These are phyloP conservation scores for Eucera pruinosa DNA, from an alignment of 2,888 invertebrate genomes.

Conservation along the genomic window DNA sequence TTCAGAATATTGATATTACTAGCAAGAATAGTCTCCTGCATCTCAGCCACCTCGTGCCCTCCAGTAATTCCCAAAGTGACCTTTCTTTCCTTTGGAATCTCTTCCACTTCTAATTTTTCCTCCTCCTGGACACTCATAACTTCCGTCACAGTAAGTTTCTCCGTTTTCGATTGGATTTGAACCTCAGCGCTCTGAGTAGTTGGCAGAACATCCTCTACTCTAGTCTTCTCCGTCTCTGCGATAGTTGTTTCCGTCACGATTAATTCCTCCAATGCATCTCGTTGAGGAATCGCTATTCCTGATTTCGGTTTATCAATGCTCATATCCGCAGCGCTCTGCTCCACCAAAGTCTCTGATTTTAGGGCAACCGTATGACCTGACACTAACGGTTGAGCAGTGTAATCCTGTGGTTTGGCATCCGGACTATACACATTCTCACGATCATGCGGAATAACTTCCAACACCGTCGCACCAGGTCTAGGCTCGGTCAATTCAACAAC, in stretches of 20 bases:
- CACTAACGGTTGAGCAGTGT: constrained; percentile 80
- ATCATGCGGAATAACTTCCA: constrained; percentile 81
- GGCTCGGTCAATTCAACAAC: constrained; percentile 81
- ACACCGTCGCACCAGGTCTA: constrained; percentile 76
- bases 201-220: constrained; percentile 83
- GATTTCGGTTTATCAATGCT: constrained; percentile 71
- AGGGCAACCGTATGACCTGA: constrained; percentile 84
- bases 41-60: constrained; percentile 80
- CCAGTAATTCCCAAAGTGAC: constrained; percentile 72
- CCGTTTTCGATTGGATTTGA: constrained; percentile 73
- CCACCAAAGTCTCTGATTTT: constrained; percentile 83
- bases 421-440: constrained; percentile 75
- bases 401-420: constrained; percentile 74
- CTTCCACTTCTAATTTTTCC: constrained; percentile 71
- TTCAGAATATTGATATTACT: constrained; percentile 77
- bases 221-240: constrained; percentile 84
- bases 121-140: constrained; percentile 76
- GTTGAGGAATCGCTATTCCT: constrained; percentile 83
- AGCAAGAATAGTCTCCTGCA: constrained; percentile 76
- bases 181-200: constrained; percentile 76
- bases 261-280: constrained; percentile 85
- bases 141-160: constrained; percentile 78
- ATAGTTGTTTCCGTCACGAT: constrained; percentile 83
- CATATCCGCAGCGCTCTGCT: constrained; percentile 74
- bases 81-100: constrained; percentile 68